Base-by-base conservation (phyloP, 2,113 vertebrate species). In the Ceuthmochares aereus region DNA sequence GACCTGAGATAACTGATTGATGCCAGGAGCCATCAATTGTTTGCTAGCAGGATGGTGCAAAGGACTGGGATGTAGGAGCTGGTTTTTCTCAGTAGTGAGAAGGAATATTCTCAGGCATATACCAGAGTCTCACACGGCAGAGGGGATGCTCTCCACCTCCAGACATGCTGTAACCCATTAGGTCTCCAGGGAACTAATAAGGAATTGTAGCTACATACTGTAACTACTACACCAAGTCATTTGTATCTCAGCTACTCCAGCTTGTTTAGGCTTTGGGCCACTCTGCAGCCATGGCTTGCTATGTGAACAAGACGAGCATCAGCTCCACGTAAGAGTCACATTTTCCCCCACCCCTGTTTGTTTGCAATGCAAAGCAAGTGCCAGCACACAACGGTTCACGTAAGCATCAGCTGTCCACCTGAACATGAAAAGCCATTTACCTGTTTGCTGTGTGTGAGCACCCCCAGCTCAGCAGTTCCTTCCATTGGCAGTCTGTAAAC, bases 221-320 rank as follows among this genome's bases (percentile, higher is more conserved):
- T 0, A 3, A 36, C 43, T 51, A 36, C 16, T 12, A 45, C 25
- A 75, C 12, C 4, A 14, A 52, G 15, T 8, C 6, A 23, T n/a
- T 34, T 43, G 11, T 62, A 51, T 34, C 45, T 78, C 55, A 52
- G 21, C 45, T 8, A 27, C 3, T 4, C 14, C 12, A 27, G 13
- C 26, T 54, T 54, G 17, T 30, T 63, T 4, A 45, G 21, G n/a
- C 25, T 70, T 67, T 36, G 42, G 15, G 30, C 43, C 3, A 2
- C 62, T 56, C 52, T 62, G 36, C 69, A 84, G 45, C 26, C 12
- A 7, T 6, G 5, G 34, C 68, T 68, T 80, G 54, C 73, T 40
- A 42, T 4, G 4, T 23, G 56, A 74, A n/a, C 69, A 30, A 47
- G 18, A 55, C 20, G 2, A 90, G 13, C 20, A 66, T 4, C 2